These are phyloP conservation scores for Dyspetes luteomarginatus DNA, from an alignment of 2,888 invertebrate species.

Conservation along the genomic window DNA sequence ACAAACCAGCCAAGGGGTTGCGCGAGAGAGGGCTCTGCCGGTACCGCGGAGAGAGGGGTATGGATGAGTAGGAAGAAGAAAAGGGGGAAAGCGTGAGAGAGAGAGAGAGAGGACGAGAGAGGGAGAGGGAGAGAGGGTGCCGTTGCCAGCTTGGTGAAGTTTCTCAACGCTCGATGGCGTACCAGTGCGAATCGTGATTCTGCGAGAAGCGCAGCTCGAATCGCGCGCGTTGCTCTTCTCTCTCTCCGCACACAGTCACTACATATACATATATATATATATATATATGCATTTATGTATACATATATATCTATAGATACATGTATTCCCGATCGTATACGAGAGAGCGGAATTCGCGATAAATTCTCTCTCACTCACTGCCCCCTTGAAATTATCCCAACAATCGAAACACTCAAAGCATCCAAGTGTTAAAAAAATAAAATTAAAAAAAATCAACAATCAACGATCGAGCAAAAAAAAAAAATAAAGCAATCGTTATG, in stretches of 20 bases:
- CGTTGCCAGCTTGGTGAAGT: constrained; percentile 75
- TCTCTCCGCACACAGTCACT: constrained; percentile 16
- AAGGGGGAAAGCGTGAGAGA: constrained; percentile 31
- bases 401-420: too few relatives aligned
- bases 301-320: not conserved
- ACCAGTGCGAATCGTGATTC: constrained; percentile 82
- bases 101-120: constrained; percentile 63
- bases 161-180: constrained; percentile 81
- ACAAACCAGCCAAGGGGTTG: constrained; percentile 50
- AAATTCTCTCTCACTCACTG: constrained; percentile 12
- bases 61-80: constrained; percentile 38
- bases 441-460: too few relatives aligned
- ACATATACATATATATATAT: constrained; percentile 1
- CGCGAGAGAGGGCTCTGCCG: constrained; percentile 30
- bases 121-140: constrained; percentile 72
- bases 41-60: constrained; percentile 27
- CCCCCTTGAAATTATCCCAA: too few relatives aligned
- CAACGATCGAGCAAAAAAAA: too few relatives aligned
- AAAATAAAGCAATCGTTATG: too few relatives aligned
- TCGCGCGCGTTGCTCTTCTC: constrained; percentile 55
- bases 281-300: not conserved
- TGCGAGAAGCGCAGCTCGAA: constrained; percentile 78
- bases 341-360: constrained; percentile 10
- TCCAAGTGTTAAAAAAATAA: constrained; percentile 19
- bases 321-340: not conserved